Evolutionary conservation across 2,113 vertebrate species (phyloP).

Genomic region (Sphaerodactylus townsendi): DNA sequence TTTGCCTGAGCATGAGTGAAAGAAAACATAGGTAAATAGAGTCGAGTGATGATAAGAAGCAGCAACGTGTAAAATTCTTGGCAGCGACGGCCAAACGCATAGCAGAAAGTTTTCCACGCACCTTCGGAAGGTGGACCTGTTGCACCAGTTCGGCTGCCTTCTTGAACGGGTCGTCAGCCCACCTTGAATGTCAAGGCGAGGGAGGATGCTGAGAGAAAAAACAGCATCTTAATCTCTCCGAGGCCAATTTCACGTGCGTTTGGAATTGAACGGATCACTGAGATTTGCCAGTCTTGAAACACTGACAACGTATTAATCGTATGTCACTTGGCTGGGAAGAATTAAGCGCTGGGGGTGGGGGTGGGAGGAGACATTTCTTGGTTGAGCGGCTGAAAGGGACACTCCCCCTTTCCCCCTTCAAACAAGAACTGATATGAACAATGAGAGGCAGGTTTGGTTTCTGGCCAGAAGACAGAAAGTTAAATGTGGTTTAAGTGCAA

Average conservation of each 20-base stretch:
- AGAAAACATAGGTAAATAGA: constrained; percentile 58
- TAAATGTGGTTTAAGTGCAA: constrained; percentile 49
- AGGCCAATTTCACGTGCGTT: constrained; percentile 12
- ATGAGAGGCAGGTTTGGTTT: constrained; percentile 72
- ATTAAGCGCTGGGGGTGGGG: constrained; percentile 5
- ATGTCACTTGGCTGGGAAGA: constrained; percentile 63
- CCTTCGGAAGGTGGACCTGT: constrained; percentile 20
- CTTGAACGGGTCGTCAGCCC: constrained; percentile 11
- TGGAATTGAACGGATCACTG: constrained; percentile 15
- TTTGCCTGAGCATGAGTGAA: constrained; percentile 53
- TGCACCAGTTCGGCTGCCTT: constrained; percentile 16
- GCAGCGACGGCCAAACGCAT: constrained; percentile 33
- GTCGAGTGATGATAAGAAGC: constrained; percentile 50
- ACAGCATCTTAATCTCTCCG: constrained; percentile 1
- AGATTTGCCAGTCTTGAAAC: constrained; percentile 39
- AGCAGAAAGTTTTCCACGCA: constrained; percentile 24
- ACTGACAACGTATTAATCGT: constrained; percentile 51
- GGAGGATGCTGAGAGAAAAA: constrained; percentile 16
- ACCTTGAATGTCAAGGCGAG: neutral
- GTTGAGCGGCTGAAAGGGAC: constrained; percentile 60
- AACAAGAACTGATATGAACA: constrained; percentile 72
- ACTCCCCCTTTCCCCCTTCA: constrained; percentile 44
- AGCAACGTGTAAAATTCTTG: constrained; percentile 38
- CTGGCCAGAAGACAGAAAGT: constrained; percentile 52
- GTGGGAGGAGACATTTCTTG: constrained; percentile 57